A percentile compares a stretch with the other conserved stretches of the same genome.
phyloP scores from a whole-genome alignment of 2,113 vertebrate species.

The Bos javanicus region DNA sequence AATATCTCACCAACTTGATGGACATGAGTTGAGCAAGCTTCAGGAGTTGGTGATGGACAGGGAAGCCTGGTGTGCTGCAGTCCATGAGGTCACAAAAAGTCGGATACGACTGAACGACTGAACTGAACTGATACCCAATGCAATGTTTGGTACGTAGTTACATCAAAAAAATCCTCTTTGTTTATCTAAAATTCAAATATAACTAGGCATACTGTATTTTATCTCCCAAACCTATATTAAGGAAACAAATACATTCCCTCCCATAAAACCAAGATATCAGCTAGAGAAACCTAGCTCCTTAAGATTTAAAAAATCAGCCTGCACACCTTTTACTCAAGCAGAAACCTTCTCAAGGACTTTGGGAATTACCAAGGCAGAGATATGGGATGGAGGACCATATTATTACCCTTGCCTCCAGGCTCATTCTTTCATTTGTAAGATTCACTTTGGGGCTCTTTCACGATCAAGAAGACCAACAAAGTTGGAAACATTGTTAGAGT shows the following conservation, averaged over 20 bases:
- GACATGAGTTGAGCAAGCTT: neutral
- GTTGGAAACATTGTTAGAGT: neutral
- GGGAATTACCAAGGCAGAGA: neutral
- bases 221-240: neutral
- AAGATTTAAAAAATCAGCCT: neutral
- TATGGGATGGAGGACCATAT: neutral
- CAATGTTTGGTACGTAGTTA: neutral
- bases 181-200: slow-evolving; percentile 34
- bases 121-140: neutral
- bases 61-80: neutral
- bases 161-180: neutral
- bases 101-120: rapidly evolving
- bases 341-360: neutral
- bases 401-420: neutral
- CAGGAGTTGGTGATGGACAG: neutral
- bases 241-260: neutral
- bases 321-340: neutral
- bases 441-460: neutral
- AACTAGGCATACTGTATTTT: neutral
- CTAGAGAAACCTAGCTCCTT: slow-evolving; percentile 5
- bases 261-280: neutral
- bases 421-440: neutral
- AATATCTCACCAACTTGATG: neutral
- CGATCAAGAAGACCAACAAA: neutral
- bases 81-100: neutral